Conservation (phyloP, 2,797 vertebrate genomes). For the Lithobates sylvaticus region DNA sequence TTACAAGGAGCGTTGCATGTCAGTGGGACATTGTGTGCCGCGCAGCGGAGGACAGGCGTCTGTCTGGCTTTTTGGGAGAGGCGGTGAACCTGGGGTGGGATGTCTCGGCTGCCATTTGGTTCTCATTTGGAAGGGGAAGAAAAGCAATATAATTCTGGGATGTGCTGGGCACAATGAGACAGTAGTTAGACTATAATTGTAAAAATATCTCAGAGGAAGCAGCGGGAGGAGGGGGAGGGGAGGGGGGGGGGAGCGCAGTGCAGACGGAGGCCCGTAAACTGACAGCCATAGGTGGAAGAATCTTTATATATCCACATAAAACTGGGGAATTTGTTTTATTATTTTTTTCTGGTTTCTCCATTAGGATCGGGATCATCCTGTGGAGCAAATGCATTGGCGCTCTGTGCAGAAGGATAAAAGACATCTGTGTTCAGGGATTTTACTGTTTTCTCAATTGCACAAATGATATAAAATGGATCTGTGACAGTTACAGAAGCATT, state of each 20-base stretch:
- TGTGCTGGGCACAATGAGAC: conserved; percentile 35
- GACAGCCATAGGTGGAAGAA: background rate
- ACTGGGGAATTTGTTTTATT: no score
- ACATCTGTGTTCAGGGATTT: no score
- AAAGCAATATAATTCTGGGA: conserved; percentile 35
- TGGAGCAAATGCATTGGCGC: no score
- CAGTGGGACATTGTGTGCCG: conserved; percentile 28
- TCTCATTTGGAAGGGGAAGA: conserved; percentile 39
- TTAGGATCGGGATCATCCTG: background rate
- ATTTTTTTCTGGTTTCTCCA: background rate
- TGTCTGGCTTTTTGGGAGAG: conserved; percentile 53
- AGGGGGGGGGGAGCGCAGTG: background rate
- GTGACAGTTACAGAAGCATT: no score
- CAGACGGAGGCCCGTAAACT: background rate
- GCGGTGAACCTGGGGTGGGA: conserved; percentile 3
- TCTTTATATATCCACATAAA: background rate
- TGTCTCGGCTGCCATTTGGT: conserved; percentile 43
- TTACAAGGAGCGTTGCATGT: background rate
- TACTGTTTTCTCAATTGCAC: no score
- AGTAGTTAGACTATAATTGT: conserved; percentile 1
- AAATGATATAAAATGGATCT: no score
- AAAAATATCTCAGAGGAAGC: conserved; percentile 2
- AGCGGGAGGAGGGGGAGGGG: background rate
- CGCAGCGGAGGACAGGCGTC: conserved; percentile 25
- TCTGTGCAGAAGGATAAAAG: no score